Evolutionary conservation across 2,888 invertebrate species (phyloP).

Genomic region (Diadromus collaris): DNA sequence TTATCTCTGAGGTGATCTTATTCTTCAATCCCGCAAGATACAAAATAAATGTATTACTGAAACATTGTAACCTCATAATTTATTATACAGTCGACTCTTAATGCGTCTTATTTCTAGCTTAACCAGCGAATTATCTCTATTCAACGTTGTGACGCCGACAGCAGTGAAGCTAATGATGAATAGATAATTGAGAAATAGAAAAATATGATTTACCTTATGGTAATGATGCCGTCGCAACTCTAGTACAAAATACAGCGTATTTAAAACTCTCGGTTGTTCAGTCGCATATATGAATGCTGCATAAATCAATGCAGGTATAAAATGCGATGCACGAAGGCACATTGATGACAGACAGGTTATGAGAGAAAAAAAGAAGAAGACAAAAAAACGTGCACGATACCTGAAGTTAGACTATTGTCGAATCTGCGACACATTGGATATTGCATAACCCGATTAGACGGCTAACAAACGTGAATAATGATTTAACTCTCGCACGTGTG

Average conservation of each 20-base stretch:
- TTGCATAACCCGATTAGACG: slow-evolving; percentile 21
- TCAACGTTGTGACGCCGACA: background rate
- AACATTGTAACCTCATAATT: background rate
- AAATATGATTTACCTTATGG: background rate
- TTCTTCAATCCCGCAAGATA: background rate
- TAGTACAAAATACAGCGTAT: background rate
- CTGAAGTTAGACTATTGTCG: slow-evolving; percentile 18
- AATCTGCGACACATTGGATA: slow-evolving; percentile 7
- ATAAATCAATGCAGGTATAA: slow-evolving; percentile 6
- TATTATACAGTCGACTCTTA: background rate
- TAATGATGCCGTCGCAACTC: background rate
- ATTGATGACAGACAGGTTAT: slow-evolving; percentile 1
- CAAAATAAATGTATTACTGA: background rate
- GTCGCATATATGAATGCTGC: background rate
- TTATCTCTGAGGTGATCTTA: background rate
- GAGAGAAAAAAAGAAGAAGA: background rate
- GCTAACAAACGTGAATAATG: slow-evolving; percentile 20
- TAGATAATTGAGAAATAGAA: background rate
- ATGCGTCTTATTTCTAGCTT: background rate
- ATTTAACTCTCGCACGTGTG: slow-evolving; percentile 19
- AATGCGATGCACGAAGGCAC: background rate
- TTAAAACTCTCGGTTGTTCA: background rate
- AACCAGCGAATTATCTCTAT: background rate
- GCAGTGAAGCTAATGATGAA: background rate
- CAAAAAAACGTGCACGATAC: background rate